Percentiles rank a stretch among this genome's conserved stretches.
These are phyloP conservation scores for Drosophila rhopaloa DNA, from an alignment of 1,140 invertebrate species.

Conservation along the genomic window DNA sequence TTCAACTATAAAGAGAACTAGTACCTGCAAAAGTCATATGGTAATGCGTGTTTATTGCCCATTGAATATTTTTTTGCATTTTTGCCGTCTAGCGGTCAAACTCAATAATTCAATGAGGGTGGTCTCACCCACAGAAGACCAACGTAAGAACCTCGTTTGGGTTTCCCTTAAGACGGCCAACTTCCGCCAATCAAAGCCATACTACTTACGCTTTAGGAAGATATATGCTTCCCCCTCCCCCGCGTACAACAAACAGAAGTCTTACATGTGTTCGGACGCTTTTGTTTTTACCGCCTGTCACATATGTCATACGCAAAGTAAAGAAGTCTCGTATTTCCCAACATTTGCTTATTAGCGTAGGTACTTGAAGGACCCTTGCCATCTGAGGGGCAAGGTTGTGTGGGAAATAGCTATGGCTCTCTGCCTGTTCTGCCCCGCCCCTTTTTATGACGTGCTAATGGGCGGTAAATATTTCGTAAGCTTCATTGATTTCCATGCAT, in stretches of 20 bases:
- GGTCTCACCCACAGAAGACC: conserved; percentile 9
- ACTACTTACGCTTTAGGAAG: conserved; percentile 21
- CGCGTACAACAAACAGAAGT: conserved; percentile 49
- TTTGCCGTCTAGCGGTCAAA: not conserved
- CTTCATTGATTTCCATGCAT: conserved; percentile 73
- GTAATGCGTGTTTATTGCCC: not conserved
- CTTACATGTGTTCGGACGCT: conserved; percentile 63
- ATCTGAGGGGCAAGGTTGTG: conserved; percentile 44
- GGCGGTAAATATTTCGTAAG: conserved; percentile 78
- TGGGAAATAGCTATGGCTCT: conserved; percentile 49
- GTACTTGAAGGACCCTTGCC: conserved; percentile 59
- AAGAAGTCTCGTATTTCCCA: conserved; percentile 64
- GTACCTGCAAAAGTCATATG: not conserved
- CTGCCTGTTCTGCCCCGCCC: conserved; percentile 8
- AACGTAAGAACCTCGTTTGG: conserved; percentile 1
- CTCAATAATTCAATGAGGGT: conserved; percentile 6
- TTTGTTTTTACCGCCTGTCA: conserved; percentile 51
- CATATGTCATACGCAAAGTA: conserved; percentile 61
- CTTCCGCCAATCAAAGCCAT: conserved; percentile 49
- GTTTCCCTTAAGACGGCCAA: conserved; percentile 21
- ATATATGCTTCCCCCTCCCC: conserved; percentile 2
- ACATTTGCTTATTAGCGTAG: conserved; percentile 66
- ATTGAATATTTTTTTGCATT: not conserved
- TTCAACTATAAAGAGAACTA: too few species aligned
- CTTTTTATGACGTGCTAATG: conserved; percentile 70